phyloP scores from a whole-genome alignment of 2,113 vertebrate species.

The Hemiscyllium ocellatum region DNA sequence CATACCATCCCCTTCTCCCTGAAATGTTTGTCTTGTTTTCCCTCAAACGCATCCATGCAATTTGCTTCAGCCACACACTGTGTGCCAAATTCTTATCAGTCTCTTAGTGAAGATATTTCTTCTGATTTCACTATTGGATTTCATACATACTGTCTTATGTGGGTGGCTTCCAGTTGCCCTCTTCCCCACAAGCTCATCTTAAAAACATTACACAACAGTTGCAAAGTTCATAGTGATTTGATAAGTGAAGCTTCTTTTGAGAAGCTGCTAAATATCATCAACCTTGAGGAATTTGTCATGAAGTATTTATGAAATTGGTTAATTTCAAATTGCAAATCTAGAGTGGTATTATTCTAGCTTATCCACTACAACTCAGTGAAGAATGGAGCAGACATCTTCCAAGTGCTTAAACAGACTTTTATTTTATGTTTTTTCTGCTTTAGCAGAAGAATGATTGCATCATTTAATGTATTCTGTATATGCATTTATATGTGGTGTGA shows the following conservation, averaged over 20 bases:
- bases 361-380: neutral
- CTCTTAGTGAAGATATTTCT: no score
- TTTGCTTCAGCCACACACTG: no score
- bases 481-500: neutral
- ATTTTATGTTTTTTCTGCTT: neutral
- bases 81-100: no score
- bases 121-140: no score
- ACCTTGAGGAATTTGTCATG: neutral
- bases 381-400: neutral
- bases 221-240: neutral
- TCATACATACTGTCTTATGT: no score
- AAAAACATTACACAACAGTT: neutral
- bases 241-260: neutral
- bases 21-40: no score
- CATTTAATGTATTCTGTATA: neutral
- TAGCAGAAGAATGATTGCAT: neutral
- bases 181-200: no score
- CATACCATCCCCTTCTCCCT: no score
- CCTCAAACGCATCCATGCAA: no score
- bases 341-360: neutral
- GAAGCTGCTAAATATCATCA: neutral
- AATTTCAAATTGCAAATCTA: neutral
- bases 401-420: neutral
- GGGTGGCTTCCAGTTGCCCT: no score
- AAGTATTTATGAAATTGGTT: neutral